Evolutionary conservation across 2,113 vertebrate species (phyloP), one percentile per base, ranked within the genome.

Genomic region (Formicarius rufipectus): DNA sequence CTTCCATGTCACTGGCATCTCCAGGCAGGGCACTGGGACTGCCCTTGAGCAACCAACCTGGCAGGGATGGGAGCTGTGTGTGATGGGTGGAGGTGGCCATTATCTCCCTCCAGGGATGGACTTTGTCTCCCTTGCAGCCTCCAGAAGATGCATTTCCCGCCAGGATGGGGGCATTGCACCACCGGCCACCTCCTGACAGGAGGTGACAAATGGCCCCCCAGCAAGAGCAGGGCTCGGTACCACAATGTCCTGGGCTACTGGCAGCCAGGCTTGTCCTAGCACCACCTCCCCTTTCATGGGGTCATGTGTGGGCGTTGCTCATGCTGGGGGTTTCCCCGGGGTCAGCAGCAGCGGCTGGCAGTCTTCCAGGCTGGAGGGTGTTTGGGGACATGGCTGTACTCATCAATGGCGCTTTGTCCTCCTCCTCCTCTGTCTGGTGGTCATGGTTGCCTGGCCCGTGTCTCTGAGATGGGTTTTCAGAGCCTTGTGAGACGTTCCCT

Each of bases 321-420:
- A 0, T 42, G 75, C 58, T 71, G 72, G 75, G 71, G 14, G 9
- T 85, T 90, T 68, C 89, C 49, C 37, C 22, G 39, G 91, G 83
- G 86, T 83, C 78, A 92, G 62, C 82, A 69, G 73, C 9, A 21
- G 60, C 3, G 6, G 49, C 78, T 86, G 85, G 85, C 85, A 69
- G 58, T 31, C 77, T 82, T 76, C 88, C 20, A 31, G 4, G 2
- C 62, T 10, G 2, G 60, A 93, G 93, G 87, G 87, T 78, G 88
- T 77, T 39, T 92, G 68, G 86, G 92, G 90, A 95, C 80, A 69
- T 3, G 58, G 39, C 79, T 73, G 79, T 7, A 10, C 71, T 91
- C 84, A 58, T 97, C 88, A 97, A 93, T 92, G 63, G 94, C 0
- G 17, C 90, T 96, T 97, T 97, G 94, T 96, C 64, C 53, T 95